Base-by-base conservation (phyloP, 2,888 invertebrate genomes). In the Ectropis crepuscularia region DNA sequence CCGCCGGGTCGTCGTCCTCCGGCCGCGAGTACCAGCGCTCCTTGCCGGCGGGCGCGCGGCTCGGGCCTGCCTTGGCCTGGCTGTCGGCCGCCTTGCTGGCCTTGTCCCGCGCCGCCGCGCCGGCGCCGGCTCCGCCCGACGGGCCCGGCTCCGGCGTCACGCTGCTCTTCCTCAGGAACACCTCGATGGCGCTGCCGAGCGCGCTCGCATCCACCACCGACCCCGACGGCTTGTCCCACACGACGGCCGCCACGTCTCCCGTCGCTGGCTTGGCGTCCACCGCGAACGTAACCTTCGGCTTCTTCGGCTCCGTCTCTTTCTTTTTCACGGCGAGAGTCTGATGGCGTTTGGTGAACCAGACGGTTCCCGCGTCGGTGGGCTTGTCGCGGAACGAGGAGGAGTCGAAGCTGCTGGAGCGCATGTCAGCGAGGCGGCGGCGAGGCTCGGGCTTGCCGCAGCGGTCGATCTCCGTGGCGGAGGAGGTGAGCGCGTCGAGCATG, bases 351-450 rank as follows among this genome's bases (percentile, higher is more conserved):
- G 95, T 92, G 81, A 97, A 96, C 97, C 97, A 97, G 59, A 95
- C 96, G 6, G 95, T 94, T 41, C 95, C 94, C 0, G 90, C 83
- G 68, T 86, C 88, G 65, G 77, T 75, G 1, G 87, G 82, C 65
- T 87, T 86, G 6, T 94, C 93, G 50, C 94, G 92, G 46, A 97
- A 92, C 28, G 96, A 94, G 16, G 97, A 96, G 0, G 96, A 95
- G 83, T 97, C 97, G 77, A 97, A 97, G 84, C 97, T 97, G 85
- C 96, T 97, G 11, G 97, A 97, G 58, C 97, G 95, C 82, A 95
- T 96, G 69, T 95, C 96, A 68, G 95, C 95, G 61, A 96, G 88
- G 57, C 94, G 93, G 66, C 90, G 92, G 70, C 93, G 87, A 69
- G 94, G 94, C 62, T 95, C 94, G n/a, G 92, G 88, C 63, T 93